Evolutionary conservation across 2,797 vertebrate genomes (phyloP).

Genomic region (Danio aesculapii): DNA sequence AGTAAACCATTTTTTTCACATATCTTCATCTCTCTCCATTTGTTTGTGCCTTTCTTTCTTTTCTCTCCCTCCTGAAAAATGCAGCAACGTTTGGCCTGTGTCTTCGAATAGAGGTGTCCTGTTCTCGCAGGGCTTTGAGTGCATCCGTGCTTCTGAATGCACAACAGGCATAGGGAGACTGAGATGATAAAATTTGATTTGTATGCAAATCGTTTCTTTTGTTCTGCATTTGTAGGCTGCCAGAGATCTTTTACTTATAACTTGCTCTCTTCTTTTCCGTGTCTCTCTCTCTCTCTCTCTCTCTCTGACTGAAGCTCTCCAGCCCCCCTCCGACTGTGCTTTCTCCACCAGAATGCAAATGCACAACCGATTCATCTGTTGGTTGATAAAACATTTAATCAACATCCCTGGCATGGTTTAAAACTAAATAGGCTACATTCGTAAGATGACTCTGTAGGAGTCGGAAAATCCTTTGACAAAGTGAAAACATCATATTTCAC

Average conservation of each 20-base stretch:
- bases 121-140: slow-evolving; percentile 74
- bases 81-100: slow-evolving; percentile 69
- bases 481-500: slow-evolving; percentile 47
- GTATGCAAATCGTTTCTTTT: slow-evolving; percentile 84
- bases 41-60: slow-evolving; percentile 10
- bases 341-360: slow-evolving; percentile 53
- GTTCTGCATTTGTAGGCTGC: slow-evolving; percentile 66
- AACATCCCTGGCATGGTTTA: slow-evolving; percentile 46
- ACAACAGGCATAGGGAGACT: slow-evolving; percentile 78
- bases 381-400: slow-evolving; percentile 53
- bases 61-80: slow-evolving; percentile 26
- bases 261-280: slow-evolving; percentile 40
- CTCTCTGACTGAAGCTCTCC: slow-evolving; percentile 3
- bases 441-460: slow-evolving; percentile 39
- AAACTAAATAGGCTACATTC: slow-evolving; percentile 48
- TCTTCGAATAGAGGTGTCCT: slow-evolving; percentile 77
- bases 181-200: slow-evolving; percentile 83
- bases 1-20: slow-evolving; percentile 72
- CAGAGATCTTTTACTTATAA: slow-evolving; percentile 63
- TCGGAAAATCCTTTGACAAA: slow-evolving; percentile 43
- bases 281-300: slow-evolving; percentile 13
- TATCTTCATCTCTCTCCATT: slow-evolving; percentile 64
- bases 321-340: not conserved
- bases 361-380: slow-evolving; percentile 48
- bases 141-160: slow-evolving; percentile 78